A percentile compares a stretch with the other conserved stretches of the same genome.
These are phyloP conservation scores for Arremon brunneinucha DNA, from an alignment of 2,797 vertebrate genomes.

Conservation along the genomic window DNA sequence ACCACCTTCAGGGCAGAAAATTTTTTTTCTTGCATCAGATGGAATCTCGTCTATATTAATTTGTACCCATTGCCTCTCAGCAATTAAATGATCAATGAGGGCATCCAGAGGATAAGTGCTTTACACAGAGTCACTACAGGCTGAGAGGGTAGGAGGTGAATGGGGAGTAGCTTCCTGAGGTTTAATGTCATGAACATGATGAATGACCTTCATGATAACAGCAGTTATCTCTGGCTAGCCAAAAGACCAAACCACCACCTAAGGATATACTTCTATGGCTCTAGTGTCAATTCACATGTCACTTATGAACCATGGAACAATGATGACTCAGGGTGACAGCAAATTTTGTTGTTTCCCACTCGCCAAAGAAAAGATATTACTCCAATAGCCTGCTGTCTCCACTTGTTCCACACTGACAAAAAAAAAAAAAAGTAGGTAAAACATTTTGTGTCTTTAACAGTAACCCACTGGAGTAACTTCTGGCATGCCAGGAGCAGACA, in stretches of 20 bases:
- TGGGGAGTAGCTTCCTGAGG: neutral
- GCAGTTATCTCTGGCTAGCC: neutral
- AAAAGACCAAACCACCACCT: neutral
- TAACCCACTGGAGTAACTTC: neutral
- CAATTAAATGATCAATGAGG: rapidly evolving
- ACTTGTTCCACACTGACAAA: neutral
- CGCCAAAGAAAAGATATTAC: neutral
- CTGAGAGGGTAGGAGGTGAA: neutral
- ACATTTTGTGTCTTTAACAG: neutral
- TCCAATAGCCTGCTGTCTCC: neutral
- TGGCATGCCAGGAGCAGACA: neutral
- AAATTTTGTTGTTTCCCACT: neutral
- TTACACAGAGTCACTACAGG: rapidly evolving
- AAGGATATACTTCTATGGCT: neutral
- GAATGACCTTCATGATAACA: neutral
- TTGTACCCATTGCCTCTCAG: neutral
- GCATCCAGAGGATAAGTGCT: neutral
- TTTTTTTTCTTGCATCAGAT: neutral
- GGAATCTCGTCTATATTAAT: neutral
- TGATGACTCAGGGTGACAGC: neutral
- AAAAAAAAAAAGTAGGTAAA: neutral
- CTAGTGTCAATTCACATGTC: neutral
- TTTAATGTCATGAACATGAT: neutral
- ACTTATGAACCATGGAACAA: neutral
- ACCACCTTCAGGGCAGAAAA: neutral